Percentiles rank a stretch among this genome's conserved stretches.
These are phyloP conservation scores for Entomobrya multifasciata DNA, from an alignment of 2,888 invertebrate species.

Conservation along the genomic window DNA sequence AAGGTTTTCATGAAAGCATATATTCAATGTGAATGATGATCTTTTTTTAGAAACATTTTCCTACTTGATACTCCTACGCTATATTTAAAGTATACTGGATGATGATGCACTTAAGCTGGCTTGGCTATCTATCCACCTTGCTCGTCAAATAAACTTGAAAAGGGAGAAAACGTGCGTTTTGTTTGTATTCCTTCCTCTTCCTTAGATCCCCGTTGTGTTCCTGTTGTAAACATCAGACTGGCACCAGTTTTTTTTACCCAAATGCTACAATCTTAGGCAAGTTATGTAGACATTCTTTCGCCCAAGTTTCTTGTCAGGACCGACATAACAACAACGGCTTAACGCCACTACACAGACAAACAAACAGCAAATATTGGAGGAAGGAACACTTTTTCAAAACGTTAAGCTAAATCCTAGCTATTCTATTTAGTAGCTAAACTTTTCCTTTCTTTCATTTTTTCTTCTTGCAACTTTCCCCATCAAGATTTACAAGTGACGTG, in stretches of 20 bases:
- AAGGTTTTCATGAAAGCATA: neutral
- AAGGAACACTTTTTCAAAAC: too few relatives aligned
- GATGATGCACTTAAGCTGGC: too few relatives aligned
- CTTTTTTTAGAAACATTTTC: constrained; percentile 12
- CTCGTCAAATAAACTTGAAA: too few relatives aligned
- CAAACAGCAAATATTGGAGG: neutral
- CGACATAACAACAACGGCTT: constrained; percentile 26
- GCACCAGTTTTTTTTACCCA: constrained; percentile 35
- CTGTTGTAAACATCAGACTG: constrained; percentile 43
- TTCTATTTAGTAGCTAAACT: constrained; percentile 20
- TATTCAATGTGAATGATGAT: neutral
- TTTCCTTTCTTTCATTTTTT: constrained; percentile 24
- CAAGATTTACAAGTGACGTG: constrained; percentile 52
- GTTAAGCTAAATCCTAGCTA: constrained; percentile 11
- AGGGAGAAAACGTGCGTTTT: constrained; percentile 33
- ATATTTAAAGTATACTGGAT: neutral
- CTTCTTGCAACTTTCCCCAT: constrained; percentile 53
- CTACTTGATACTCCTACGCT: neutral
- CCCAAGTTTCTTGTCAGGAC: too few relatives aligned
- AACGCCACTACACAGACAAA: constrained; percentile 10
- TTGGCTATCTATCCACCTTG: constrained; percentile 2
- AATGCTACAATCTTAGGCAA: constrained; percentile 1
- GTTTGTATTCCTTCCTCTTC: constrained; percentile 37
- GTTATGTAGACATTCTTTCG: too few relatives aligned
- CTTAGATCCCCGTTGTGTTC: constrained; percentile 16